phyloP scores from a whole-genome alignment of 2,888 invertebrate species.

The Antitype chi region DNA sequence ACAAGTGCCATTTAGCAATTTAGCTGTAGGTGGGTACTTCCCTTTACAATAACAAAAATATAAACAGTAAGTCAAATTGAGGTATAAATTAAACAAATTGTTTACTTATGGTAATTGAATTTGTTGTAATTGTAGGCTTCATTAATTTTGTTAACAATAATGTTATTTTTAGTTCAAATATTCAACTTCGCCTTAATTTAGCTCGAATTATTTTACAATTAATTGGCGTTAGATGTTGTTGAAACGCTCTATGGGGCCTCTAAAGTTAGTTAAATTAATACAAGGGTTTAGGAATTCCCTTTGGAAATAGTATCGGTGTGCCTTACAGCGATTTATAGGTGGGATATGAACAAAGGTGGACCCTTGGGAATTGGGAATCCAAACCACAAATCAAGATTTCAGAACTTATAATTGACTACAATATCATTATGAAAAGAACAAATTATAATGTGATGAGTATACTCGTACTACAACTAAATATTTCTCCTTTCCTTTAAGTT shows the following conservation, averaged over 20 bases:
- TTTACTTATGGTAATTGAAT: conserved; percentile 44
- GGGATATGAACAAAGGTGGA: conserved; percentile 4
- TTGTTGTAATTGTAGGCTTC: conserved; percentile 27
- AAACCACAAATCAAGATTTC: neutral
- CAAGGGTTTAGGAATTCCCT: conserved; percentile 40
- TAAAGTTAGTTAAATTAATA: conserved; percentile 36
- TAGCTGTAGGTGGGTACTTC: neutral
- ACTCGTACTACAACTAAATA: neutral
- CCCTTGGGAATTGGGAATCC: conserved; percentile 23
- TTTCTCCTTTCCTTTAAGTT: neutral
- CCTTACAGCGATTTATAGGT: conserved; percentile 16
- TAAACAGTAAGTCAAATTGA: conserved; percentile 49
- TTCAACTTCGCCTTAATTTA: conserved; percentile 25
- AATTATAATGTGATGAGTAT: neutral
- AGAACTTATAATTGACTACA: neutral
- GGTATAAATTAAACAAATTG: conserved; percentile 30
- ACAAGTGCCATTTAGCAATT: conserved; percentile 12
- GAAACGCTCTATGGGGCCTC: conserved; percentile 32
- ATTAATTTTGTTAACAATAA: conserved; percentile 36
- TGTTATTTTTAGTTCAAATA: conserved; percentile 50
- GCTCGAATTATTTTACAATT: conserved; percentile 39
- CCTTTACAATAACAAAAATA: conserved; percentile 49
- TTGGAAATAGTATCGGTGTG: conserved; percentile 7
- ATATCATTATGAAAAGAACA: neutral
- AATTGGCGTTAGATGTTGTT: conserved; percentile 39